Conservation (phyloP, 2,113 vertebrate genomes). For the Nothocercus julius region DNA sequence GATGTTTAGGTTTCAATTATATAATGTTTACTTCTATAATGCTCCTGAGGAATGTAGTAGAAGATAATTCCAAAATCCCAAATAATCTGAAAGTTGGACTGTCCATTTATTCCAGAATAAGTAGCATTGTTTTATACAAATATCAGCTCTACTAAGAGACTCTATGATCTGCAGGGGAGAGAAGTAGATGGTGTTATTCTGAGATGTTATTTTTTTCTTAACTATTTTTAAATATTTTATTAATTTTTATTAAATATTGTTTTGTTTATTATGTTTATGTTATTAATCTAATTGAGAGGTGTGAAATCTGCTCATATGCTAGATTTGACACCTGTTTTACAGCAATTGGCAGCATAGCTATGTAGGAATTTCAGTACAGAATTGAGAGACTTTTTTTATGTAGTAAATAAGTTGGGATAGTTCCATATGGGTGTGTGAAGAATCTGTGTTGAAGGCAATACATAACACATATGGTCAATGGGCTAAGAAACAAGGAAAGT, state of each 20-base stretch:
- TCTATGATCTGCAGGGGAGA: not conserved
- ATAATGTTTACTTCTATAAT: not conserved
- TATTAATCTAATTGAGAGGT: constrained; percentile 15
- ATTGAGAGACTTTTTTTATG: not conserved
- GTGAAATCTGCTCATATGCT: not conserved
- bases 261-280: not conserved
- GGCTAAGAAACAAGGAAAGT: not conserved
- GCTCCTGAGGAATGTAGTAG: not conserved
- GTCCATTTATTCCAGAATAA: not conserved
- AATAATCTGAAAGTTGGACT: not conserved
- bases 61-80: not conserved
- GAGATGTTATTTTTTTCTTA: not conserved
- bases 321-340: not conserved
- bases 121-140: not conserved
- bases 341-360: not conserved
- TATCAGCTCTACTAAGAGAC: not conserved
- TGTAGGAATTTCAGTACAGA: not conserved
- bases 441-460: not conserved
- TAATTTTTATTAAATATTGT: too few relatives aligned
- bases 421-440: not conserved
- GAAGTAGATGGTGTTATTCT: not conserved
- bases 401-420: not conserved
- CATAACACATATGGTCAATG: accelerated
- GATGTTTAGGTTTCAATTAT: not conserved
- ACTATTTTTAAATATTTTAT: too few relatives aligned